Conservation (phyloP, 2,888 invertebrate genomes). For the Scaptodrosophila latifasciaeformis region DNA sequence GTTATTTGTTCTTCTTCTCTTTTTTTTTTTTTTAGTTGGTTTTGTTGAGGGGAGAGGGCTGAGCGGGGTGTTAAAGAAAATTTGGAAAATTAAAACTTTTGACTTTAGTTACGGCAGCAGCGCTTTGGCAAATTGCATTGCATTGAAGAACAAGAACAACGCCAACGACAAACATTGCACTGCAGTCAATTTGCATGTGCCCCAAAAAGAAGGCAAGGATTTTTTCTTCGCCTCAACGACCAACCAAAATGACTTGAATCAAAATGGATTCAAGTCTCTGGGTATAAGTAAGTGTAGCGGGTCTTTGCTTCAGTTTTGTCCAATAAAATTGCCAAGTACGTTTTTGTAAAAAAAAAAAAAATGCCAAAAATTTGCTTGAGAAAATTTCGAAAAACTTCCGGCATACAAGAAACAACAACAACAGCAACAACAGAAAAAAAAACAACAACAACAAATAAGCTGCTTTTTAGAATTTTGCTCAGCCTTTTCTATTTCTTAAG, state of each 20-base stretch:
- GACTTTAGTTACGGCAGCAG: constrained; percentile 29
- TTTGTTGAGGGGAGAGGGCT: no score
- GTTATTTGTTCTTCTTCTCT: not conserved
- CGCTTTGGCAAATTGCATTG: not conserved
- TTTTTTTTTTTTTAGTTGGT: not conserved
- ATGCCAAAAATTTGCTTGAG: constrained; percentile 56
- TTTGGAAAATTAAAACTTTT: constrained; percentile 39
- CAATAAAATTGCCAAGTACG: constrained; percentile 61
- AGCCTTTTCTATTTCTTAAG: no score
- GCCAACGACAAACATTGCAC: constrained; percentile 4
- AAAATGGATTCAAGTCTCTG: no score
- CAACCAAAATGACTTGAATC: no score
- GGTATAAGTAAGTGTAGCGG: no score
- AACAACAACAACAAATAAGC: no score
- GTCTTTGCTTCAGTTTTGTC: no score
- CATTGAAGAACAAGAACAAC: not conserved
- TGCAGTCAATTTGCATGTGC: constrained; percentile 30
- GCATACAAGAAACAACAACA: no score
- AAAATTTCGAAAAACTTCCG: constrained; percentile 52
- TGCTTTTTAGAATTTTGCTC: no score
- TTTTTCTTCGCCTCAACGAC: not conserved
- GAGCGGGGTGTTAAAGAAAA: constrained; percentile 39
- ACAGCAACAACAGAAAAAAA: no score
- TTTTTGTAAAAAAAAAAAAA: constrained; percentile 61
- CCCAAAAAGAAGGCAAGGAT: constrained; percentile 14